These are phyloP conservation scores for Poecilia wingei DNA, from an alignment of 2,797 vertebrate species.

Conservation along the genomic window DNA sequence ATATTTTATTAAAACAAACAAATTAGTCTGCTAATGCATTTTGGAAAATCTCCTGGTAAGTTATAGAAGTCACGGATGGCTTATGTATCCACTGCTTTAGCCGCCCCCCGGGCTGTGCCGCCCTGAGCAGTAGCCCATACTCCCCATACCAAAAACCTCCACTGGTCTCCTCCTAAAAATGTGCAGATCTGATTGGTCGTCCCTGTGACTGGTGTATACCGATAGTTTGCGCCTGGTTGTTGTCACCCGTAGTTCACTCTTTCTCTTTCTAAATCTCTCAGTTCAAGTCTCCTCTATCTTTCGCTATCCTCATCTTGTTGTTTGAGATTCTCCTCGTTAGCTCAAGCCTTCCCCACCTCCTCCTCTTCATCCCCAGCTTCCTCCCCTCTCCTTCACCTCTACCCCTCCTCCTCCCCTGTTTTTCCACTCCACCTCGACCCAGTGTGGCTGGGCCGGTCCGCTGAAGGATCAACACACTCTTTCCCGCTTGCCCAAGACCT, in stretches of 20 bases:
- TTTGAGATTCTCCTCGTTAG: constrained; percentile 83
- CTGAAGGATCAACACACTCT: constrained; percentile 77
- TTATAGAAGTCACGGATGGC: neutral
- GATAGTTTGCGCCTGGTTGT: constrained; percentile 83
- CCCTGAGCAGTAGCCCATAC: neutral
- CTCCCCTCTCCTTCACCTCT: constrained; percentile 24
- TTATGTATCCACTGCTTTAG: neutral
- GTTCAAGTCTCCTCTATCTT: constrained; percentile 72
- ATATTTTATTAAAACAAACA: neutral
- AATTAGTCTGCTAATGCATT: neutral
- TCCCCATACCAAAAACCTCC: neutral
- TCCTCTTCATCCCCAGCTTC: constrained; percentile 33
- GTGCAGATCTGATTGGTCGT: constrained; percentile 60
- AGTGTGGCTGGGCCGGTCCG: constrained; percentile 67
- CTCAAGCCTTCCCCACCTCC: constrained; percentile 70
- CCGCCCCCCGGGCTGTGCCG: neutral
- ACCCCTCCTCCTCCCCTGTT: constrained; percentile 10
- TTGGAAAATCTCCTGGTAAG: neutral
- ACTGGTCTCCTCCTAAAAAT: neutral
- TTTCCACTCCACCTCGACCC: constrained; percentile 72
- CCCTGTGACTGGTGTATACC: constrained; percentile 72
- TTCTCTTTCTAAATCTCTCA: constrained; percentile 42
- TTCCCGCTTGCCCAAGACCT: constrained; percentile 84
- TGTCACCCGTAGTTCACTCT: constrained; percentile 76
- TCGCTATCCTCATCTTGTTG: constrained; percentile 79